Evolutionary conservation across 2,888 invertebrate genomes (phyloP).

Genomic region (Syrphus vitripennis): DNA sequence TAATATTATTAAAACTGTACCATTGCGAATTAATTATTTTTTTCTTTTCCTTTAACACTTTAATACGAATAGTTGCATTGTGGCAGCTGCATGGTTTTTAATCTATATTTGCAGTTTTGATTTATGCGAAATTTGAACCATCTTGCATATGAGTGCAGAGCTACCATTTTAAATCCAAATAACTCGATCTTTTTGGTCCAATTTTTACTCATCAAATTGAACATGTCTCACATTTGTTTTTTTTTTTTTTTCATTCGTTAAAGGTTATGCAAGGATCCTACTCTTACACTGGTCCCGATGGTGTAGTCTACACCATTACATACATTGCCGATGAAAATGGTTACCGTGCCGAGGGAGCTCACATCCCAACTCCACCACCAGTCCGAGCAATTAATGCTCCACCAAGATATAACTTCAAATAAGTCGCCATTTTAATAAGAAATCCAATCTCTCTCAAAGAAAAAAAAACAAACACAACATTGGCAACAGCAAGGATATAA

Average conservation of each 20-base stretch:
- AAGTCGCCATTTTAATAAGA: constrained; percentile 11
- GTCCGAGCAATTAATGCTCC: constrained; percentile 75
- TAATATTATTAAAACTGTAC: no score
- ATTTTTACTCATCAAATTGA: background rate
- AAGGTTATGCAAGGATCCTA: constrained; percentile 84
- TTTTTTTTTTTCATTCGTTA: constrained; percentile 23
- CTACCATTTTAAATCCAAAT: no score
- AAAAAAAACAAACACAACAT: background rate
- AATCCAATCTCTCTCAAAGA: background rate
- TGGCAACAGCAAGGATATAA: constrained; percentile 34
- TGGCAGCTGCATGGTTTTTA: no score
- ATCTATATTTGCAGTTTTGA: no score
- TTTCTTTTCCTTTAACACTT: no score
- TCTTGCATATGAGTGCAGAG: no score
- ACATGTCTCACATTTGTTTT: background rate
- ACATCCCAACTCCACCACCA: constrained; percentile 81
- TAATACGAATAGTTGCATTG: no score
- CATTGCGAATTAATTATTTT: no score
- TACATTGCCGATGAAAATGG: constrained; percentile 82
- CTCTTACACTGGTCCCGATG: constrained; percentile 84
- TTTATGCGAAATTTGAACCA: no score
- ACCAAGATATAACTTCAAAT: constrained; percentile 69
- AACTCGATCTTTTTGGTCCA: no score
- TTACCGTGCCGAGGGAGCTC: constrained; percentile 81
- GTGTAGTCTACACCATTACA: constrained; percentile 82